Evolutionary conservation across 2,113 vertebrate species (phyloP).

Genomic region (Cebidichthys violaceus): DNA sequence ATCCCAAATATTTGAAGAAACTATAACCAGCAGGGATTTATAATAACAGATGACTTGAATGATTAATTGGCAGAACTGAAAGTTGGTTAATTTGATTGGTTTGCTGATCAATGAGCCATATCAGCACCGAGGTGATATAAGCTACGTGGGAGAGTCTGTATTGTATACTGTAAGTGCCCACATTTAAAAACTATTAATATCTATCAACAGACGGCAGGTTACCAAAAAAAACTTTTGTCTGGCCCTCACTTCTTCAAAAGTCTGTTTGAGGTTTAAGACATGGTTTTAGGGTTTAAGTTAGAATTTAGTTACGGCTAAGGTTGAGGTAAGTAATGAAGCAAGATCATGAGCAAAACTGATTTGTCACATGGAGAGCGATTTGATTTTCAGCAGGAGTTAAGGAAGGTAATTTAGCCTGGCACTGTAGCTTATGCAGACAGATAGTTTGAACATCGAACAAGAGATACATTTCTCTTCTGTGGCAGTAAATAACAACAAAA

Average conservation of each 20-base stretch:
- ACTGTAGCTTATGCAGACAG: neutral
- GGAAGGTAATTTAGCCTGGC: neutral
- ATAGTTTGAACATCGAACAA: neutral
- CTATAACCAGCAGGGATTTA: conserved; percentile 46
- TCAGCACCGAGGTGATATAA: neutral
- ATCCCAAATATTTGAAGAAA: conserved; percentile 39
- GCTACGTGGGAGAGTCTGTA: neutral
- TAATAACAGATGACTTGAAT: conserved; percentile 44
- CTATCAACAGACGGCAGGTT: neutral
- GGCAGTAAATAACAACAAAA: neutral
- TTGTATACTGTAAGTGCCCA: neutral
- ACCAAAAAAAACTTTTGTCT: neutral
- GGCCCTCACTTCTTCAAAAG: too few relatives aligned
- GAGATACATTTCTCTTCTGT: neutral
- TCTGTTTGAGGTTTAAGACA: too few relatives aligned
- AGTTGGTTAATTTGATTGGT: conserved; percentile 3
- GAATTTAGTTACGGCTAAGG: too few relatives aligned
- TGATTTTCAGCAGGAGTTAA: neutral
- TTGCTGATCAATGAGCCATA: conserved; percentile 18
- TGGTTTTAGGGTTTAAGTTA: too few relatives aligned
- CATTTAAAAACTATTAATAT: neutral
- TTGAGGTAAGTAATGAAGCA: too few relatives aligned
- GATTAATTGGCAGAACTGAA: conserved; percentile 35
- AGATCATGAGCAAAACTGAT: neutral
- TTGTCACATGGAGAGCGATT: neutral